phyloP scores from a whole-genome alignment of 1,140 invertebrate species.

The Euglossa dilemma region DNA sequence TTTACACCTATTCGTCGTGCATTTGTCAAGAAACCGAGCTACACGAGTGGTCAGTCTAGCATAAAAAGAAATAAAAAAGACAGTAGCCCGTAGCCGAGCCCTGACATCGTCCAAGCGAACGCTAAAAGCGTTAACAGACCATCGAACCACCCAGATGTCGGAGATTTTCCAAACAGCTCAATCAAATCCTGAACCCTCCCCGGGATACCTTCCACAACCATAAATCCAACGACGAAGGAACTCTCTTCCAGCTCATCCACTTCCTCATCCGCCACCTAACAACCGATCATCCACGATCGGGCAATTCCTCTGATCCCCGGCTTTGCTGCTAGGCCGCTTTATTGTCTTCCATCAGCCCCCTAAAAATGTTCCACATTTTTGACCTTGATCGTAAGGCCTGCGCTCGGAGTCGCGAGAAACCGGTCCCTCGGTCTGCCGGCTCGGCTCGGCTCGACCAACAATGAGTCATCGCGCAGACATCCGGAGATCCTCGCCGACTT shows the following conservation, averaged over 20 bases:
- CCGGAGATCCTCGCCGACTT: constrained; percentile 56
- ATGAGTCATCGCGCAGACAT: constrained; percentile 71
- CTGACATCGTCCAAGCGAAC: no score
- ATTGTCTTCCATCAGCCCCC: background rate
- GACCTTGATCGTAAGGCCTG: constrained; percentile 50
- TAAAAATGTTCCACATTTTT: constrained; percentile 52
- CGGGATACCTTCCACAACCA: background rate
- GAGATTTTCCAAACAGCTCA: background rate
- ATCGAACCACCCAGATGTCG: no score
- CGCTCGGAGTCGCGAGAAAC: constrained; percentile 61
- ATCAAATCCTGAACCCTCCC: background rate
- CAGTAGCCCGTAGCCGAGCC: no score
- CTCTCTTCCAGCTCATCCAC: background rate
- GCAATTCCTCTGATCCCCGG: background rate
- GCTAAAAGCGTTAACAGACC: no score
- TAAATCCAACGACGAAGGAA: background rate
- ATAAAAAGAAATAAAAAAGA: no score
- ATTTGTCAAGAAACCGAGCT: no score
- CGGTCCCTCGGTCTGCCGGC: constrained; percentile 66
- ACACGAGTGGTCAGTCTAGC: no score
- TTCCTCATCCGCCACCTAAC: background rate
- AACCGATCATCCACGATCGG: background rate
- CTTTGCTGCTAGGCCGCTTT: background rate
- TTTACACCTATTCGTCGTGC: no score
- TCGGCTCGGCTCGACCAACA: constrained; percentile 65